Evolutionary conservation across 2,888 invertebrate genomes (phyloP).

Genomic region (Tetragnatha montana): DNA sequence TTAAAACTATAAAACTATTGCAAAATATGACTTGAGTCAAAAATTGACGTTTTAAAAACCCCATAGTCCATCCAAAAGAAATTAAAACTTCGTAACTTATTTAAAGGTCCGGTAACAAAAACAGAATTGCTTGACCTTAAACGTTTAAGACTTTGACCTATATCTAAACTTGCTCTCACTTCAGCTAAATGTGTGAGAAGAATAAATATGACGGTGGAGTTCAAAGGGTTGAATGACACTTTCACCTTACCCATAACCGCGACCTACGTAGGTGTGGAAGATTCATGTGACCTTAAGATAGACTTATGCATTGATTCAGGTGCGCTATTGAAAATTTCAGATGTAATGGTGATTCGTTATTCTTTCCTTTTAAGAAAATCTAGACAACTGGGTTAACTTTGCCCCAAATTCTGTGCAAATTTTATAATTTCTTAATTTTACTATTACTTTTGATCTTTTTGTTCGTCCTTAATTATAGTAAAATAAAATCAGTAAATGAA

Average conservation of each 20-base stretch:
- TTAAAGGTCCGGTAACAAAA: neutral
- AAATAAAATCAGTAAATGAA: too few species aligned
- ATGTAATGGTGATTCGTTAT: neutral
- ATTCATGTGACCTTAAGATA: neutral
- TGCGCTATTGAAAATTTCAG: neutral
- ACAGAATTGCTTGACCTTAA: conserved; percentile 37
- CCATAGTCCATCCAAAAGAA: too few species aligned
- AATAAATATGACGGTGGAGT: conserved; percentile 3
- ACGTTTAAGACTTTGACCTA: conserved; percentile 35
- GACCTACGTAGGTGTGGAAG: conserved; percentile 3
- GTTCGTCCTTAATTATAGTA: too few species aligned
- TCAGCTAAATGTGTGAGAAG: conserved; percentile 18
- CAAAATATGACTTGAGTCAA: too few species aligned
- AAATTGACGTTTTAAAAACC: too few species aligned
- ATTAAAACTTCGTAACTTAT: too few species aligned
- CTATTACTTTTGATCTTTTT: too few species aligned
- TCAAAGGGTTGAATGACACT: conserved; percentile 58
- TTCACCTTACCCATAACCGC: conserved; percentile 40
- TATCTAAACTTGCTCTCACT: neutral
- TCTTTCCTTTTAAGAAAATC: neutral
- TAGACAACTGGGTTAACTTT: too few species aligned
- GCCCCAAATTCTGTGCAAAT: too few species aligned
- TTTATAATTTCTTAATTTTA: too few species aligned
- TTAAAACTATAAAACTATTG: too few species aligned
- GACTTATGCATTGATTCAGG: neutral